These are phyloP conservation scores for Petroica traversi DNA, from an alignment of 2,113 vertebrate genomes.

Conservation along the genomic window DNA sequence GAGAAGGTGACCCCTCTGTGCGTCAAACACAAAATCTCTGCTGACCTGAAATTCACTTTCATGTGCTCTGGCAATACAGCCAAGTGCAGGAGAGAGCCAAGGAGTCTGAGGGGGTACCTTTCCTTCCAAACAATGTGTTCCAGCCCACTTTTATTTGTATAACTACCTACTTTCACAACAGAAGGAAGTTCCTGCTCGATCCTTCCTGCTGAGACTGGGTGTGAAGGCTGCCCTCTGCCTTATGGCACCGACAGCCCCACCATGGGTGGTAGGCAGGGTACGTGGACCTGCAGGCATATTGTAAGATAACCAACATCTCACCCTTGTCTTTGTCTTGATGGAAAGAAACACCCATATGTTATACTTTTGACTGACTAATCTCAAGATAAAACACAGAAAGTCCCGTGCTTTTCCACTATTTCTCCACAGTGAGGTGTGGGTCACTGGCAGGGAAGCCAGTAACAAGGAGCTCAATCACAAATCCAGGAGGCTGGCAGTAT, in stretches of 20 bases:
- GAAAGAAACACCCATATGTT: neutral
- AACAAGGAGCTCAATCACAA: neutral
- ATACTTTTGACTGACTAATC: neutral
- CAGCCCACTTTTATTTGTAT: neutral
- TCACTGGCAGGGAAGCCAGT: neutral
- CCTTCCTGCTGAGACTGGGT: neutral
- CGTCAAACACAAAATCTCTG: neutral
- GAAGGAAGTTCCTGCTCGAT: neutral
- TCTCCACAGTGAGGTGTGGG: neutral
- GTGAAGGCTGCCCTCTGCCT: fast-evolving
- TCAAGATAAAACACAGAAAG: neutral
- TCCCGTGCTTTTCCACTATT: neutral
- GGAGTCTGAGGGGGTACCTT: neutral
- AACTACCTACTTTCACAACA: neutral
- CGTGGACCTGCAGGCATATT: neutral
- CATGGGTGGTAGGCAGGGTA: neutral
- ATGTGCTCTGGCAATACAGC: neutral
- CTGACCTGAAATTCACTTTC: neutral
- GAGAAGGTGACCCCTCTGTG: neutral
- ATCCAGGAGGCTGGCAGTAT: neutral
- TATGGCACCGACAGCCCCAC: neutral
- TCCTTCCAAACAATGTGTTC: neutral
- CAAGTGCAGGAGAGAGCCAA: neutral
- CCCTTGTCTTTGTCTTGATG: neutral
- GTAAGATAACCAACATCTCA: neutral